These are phyloP conservation scores for Fragum sueziense DNA, from an alignment of 2,888 invertebrate species.

Conservation along the genomic window DNA sequence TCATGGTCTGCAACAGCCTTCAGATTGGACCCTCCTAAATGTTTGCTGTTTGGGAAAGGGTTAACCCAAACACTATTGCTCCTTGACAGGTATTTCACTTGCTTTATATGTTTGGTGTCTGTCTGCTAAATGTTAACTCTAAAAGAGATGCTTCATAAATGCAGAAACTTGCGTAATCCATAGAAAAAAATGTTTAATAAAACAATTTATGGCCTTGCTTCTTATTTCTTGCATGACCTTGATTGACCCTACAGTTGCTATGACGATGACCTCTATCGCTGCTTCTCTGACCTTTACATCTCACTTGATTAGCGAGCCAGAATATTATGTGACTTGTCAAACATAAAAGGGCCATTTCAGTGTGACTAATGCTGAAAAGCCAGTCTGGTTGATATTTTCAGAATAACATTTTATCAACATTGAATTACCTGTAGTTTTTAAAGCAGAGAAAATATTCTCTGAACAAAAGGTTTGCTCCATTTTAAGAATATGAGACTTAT, in stretches of 20 bases:
- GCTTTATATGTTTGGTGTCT: constrained; percentile 34
- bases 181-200: constrained; percentile 36
- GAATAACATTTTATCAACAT: too few species aligned
- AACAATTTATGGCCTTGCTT: constrained; percentile 46
- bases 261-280: background rate
- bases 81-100: background rate
- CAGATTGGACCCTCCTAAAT: too few species aligned
- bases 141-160: constrained; percentile 60
- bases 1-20: too few species aligned
- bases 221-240: constrained; percentile 59
- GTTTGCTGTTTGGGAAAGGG: too few species aligned
- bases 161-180: constrained; percentile 56
- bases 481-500: too few species aligned
- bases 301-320: background rate
- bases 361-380: background rate
- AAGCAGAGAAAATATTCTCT: too few species aligned
- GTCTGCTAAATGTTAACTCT: constrained; percentile 56
- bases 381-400: background rate
- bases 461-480: too few species aligned
- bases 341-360: background rate
- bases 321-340: background rate
- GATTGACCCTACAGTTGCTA: constrained; percentile 5
- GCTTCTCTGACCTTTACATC: constrained; percentile 6
- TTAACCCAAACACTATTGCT: background rate
- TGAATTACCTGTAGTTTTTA: too few species aligned